A percentile compares a stretch with the other conserved stretches of the same genome.
Evolutionary conservation across 2,113 vertebrate species (phyloP).

Genomic region (Murina feae): DNA sequence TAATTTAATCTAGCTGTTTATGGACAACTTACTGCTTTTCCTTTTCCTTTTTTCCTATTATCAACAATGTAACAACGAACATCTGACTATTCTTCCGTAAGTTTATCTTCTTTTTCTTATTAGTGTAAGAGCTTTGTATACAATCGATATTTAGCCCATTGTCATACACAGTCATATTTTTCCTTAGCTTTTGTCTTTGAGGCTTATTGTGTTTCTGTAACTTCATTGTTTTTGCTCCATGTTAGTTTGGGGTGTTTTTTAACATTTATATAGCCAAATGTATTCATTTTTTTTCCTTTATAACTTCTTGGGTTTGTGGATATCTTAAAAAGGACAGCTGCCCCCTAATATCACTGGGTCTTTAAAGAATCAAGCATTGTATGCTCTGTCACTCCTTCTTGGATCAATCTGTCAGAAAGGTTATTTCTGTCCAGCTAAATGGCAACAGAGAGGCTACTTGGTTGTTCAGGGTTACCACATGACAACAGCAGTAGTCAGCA

Average conservation of each 20-base stretch:
- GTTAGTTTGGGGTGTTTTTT: neutral
- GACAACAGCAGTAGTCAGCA: neutral
- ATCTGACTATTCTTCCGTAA: neutral
- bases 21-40: neutral
- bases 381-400: neutral
- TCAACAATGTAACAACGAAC: neutral
- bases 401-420: neutral
- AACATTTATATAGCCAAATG: neutral
- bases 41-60: neutral
- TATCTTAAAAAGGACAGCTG: neutral
- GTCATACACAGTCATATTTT: neutral
- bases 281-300: neutral
- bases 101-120: neutral
- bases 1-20: neutral
- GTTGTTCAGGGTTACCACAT: neutral
- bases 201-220: neutral
- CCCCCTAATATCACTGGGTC: no score
- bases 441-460: neutral
- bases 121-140: neutral
- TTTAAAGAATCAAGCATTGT: neutral
- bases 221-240: neutral
- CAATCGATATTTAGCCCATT: neutral
- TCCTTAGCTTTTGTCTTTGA: neutral
- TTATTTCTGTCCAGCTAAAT: neutral
- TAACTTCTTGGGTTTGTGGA: neutral